phyloP scores from a whole-genome alignment of 2,113 vertebrate genomes.

The Xyliphius kryptos region DNA sequence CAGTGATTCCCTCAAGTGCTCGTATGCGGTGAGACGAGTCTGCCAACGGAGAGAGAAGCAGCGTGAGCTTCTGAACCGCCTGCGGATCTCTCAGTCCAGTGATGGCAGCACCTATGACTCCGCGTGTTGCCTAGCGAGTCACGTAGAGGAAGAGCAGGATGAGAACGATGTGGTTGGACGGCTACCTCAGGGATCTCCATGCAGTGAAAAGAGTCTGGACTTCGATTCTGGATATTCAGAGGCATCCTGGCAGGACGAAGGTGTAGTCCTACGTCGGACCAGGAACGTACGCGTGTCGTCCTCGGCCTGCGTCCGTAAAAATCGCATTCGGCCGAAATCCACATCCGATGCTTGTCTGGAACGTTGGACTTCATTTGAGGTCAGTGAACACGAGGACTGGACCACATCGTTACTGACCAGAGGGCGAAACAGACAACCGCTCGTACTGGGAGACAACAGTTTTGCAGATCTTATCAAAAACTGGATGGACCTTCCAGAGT shows the following conservation, averaged over 20 bases:
- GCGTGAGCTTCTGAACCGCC: slow-evolving; percentile 55
- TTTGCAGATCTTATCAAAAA: slow-evolving; percentile 96
- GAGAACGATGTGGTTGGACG: slow-evolving; percentile 51
- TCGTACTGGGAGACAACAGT: slow-evolving; percentile 94
- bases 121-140: slow-evolving; percentile 76
- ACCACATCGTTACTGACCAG: slow-evolving; percentile 82
- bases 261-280: slow-evolving; percentile 61
- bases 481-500: slow-evolving; percentile 96
- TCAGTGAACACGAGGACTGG: slow-evolving; percentile 77
- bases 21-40: slow-evolving; percentile 49
- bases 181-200: slow-evolving; percentile 58
- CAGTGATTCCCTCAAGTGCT: slow-evolving; percentile 48
- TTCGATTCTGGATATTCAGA: slow-evolving; percentile 91
- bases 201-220: slow-evolving; percentile 80
- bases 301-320: slow-evolving; percentile 67
- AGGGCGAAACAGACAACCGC: slow-evolving; percentile 86
- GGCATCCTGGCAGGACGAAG: slow-evolving; percentile 85
- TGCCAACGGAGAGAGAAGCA: slow-evolving; percentile 54
- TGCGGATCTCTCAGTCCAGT: slow-evolving; percentile 61
- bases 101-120: slow-evolving; percentile 78
- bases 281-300: slow-evolving; percentile 70
- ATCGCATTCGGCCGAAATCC: slow-evolving; percentile 80
- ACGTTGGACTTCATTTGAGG: slow-evolving; percentile 81
- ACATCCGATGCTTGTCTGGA: slow-evolving; percentile 90
- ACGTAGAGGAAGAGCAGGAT: slow-evolving; percentile 62